Conservation (phyloP, 2,797 vertebrate species). For the Sarcophilus harrisii region DNA sequence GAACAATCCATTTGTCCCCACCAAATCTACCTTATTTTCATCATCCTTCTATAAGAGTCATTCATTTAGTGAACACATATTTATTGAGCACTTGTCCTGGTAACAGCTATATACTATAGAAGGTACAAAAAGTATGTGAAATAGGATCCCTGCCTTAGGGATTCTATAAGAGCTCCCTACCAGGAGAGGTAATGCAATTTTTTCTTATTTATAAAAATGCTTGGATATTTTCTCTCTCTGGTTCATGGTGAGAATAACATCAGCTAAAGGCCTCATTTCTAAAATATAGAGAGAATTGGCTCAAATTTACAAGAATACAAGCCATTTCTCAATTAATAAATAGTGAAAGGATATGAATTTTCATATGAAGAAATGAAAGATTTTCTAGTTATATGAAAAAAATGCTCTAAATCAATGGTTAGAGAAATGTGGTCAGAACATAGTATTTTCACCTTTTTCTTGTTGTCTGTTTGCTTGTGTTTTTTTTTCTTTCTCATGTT, state of each 20-base stretch:
- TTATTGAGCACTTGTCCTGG: neutral
- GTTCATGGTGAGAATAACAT: neutral
- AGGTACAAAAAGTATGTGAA: neutral
- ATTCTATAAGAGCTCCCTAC: neutral
- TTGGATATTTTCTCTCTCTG: neutral
- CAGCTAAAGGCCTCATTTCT: neutral
- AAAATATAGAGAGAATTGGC: too few relatives aligned
- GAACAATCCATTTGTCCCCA: conserved; percentile 2
- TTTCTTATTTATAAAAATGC: neutral
- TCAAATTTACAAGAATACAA: too few relatives aligned
- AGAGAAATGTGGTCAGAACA: too few relatives aligned
- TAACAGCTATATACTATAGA: neutral
- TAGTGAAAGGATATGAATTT: too few relatives aligned
- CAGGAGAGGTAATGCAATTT: neutral
- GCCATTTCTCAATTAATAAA: too few relatives aligned
- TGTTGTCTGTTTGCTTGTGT: too few relatives aligned
- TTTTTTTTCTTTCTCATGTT: too few relatives aligned
- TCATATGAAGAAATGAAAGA: too few relatives aligned
- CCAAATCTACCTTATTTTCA: neutral
- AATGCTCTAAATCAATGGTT: too few relatives aligned
- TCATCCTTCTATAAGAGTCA: conserved; percentile 20
- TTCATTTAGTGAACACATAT: conserved; percentile 1
- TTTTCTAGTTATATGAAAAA: too few relatives aligned
- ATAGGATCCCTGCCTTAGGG: neutral
- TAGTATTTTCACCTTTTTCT: too few relatives aligned